phyloP scores from a whole-genome alignment of 2,113 vertebrate genomes.

The Pogona vitticeps region DNA sequence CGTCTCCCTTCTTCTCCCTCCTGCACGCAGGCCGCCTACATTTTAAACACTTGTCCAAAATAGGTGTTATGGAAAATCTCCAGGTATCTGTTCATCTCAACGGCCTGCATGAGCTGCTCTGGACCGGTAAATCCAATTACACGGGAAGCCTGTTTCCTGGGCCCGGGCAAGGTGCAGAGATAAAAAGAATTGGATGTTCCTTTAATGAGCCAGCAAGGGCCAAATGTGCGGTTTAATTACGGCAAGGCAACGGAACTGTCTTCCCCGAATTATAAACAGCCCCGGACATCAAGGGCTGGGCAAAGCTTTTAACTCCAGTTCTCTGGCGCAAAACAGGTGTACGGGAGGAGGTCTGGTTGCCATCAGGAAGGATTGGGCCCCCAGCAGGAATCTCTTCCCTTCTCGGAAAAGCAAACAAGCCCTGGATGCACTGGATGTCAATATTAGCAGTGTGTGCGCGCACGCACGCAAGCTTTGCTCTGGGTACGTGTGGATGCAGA shows the following conservation, averaged over 20 bases:
- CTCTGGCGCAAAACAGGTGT: not conserved
- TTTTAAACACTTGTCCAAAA: constrained; percentile 8
- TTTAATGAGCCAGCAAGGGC: constrained; percentile 12
- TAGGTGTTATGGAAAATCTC: constrained; percentile 39
- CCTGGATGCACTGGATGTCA: not conserved
- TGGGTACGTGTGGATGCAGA: not conserved
- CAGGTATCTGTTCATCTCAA: constrained; percentile 28
- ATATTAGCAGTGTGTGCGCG: not conserved
- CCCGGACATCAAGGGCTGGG: constrained; percentile 16
- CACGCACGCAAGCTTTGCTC: too few relatives aligned
- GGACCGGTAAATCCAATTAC: constrained; percentile 39
- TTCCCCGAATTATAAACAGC: constrained; percentile 18
- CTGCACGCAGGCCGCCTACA: not conserved
- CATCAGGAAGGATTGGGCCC: not conserved
- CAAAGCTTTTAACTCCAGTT: constrained; percentile 28
- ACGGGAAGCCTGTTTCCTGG: constrained; percentile 26
- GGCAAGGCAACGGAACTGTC: not conserved
- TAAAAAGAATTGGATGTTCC: constrained; percentile 24
- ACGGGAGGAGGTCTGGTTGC: not conserved
- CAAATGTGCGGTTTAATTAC: constrained; percentile 26
- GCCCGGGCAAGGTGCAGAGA: constrained; percentile 3
- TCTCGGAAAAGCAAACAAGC: not conserved
- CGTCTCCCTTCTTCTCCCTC: not conserved
- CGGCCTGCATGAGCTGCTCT: not conserved
- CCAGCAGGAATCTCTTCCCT: not conserved